Percentiles rank a stretch among this genome's conserved stretches.
Conservation (phyloP, 2,797 vertebrate species). For the Nothura maculosa region DNA sequence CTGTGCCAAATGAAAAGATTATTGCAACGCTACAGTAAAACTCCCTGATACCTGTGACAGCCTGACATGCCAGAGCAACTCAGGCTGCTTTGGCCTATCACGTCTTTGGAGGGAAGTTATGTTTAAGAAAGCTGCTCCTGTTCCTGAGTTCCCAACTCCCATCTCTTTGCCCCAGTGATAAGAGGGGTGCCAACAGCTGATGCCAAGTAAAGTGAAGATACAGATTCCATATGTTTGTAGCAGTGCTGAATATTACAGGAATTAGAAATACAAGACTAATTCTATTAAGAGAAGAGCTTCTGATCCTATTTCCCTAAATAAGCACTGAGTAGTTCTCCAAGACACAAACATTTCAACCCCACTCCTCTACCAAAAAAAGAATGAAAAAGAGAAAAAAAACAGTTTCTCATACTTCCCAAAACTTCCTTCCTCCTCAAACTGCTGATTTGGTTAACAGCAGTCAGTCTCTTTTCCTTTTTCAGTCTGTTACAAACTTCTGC, state of each 20-base stretch:
- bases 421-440: not conserved
- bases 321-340: not conserved
- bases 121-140: not conserved
- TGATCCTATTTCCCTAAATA: not conserved
- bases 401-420: not conserved
- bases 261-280: not conserved
- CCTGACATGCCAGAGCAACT: not conserved
- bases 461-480: not conserved
- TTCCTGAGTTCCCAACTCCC: not conserved
- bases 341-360: not conserved
- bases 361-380: not conserved
- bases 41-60: not conserved
- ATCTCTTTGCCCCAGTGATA: not conserved
- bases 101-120: not conserved
- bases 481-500: not conserved
- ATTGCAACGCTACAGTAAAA: constrained; percentile 15
- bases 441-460: not conserved
- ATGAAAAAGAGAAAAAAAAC: not conserved
- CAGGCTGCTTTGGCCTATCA: not conserved
- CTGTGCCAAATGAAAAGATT: constrained; percentile 15
- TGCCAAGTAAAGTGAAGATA: not conserved
- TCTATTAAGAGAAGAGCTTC: not conserved
- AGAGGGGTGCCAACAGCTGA: not conserved
- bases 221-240: not conserved
- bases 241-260: not conserved